phyloP scores from a whole-genome alignment of 2,113 vertebrate genomes.

The Sterrhoptilus dennistouni region DNA sequence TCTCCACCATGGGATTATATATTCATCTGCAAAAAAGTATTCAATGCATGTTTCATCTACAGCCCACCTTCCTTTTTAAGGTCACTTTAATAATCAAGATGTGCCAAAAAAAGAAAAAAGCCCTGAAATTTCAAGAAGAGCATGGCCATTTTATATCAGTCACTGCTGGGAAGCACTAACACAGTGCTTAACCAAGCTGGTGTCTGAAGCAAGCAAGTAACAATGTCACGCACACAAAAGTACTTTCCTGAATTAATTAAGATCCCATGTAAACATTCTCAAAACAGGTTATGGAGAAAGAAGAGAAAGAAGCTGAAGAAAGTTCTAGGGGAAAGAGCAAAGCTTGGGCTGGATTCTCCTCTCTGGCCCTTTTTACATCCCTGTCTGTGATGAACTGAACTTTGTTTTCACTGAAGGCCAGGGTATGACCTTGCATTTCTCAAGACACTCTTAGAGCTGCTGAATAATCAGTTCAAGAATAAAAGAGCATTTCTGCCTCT shows the following conservation, averaged over 20 bases:
- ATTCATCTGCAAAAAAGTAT: neutral
- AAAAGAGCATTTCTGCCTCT: neutral
- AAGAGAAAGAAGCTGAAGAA: neutral
- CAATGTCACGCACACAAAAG: neutral
- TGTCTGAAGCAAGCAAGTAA: neutral
- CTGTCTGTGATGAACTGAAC: neutral
- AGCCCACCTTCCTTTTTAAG: neutral
- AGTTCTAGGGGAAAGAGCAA: neutral
- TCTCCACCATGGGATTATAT: neutral
- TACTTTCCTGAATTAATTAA: neutral
- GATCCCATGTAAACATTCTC: neutral
- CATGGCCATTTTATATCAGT: neutral
- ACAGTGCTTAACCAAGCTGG: neutral
- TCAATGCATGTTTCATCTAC: neutral
- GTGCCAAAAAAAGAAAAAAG: neutral
- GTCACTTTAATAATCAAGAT: neutral
- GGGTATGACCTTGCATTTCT: neutral
- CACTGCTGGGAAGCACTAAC: neutral
- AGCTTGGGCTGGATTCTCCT: neutral
- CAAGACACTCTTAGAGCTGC: conserved; percentile 7
- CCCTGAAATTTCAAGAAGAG: neutral
- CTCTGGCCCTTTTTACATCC: neutral
- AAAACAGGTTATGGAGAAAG: neutral
- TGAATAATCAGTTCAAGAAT: neutral
- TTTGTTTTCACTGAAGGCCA: neutral